Evolutionary conservation across 2,888 invertebrate species (phyloP).

Genomic region (Ormyrus pomaceus): DNA sequence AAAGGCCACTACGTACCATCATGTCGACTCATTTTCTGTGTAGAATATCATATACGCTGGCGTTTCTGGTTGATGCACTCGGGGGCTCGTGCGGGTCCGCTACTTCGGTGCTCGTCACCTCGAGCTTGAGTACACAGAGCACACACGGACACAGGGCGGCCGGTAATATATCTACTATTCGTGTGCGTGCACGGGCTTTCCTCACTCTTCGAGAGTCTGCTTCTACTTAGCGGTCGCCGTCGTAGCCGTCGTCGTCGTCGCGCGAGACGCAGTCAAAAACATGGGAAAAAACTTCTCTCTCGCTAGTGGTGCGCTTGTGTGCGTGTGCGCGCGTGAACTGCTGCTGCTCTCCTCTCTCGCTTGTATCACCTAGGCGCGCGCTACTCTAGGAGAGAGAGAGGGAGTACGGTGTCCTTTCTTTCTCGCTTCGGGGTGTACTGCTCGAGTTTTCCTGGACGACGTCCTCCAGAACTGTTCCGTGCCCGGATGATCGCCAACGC

Average conservation of each 20-base stretch:
- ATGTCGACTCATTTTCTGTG: slow-evolving; percentile 92
- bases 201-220: neutral
- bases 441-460: slow-evolving; percentile 7
- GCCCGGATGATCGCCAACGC: neutral
- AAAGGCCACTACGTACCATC: slow-evolving; percentile 87
- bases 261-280: slow-evolving; percentile 43
- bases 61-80: slow-evolving; percentile 35
- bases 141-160: slow-evolving; percentile 4
- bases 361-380: neutral
- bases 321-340: neutral
- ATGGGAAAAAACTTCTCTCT: slow-evolving; percentile 42
- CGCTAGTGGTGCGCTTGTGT: neutral
- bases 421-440: neutral
- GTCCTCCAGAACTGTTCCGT: slow-evolving; percentile 14
- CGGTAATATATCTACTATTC: neutral
- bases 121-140: neutral
- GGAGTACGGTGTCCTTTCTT: neutral
- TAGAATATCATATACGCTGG: slow-evolving; percentile 74
- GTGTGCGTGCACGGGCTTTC: neutral
- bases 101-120: neutral
- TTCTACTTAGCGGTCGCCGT: neutral
- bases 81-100: slow-evolving; percentile 25
- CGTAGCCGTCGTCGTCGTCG: slow-evolving; percentile 37
- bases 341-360: neutral
- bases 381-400: neutral